Evolutionary conservation across 1,140 invertebrate species (phyloP), one percentile per base, ranked within the genome.

Genomic region (Cotesia vestalis): DNA sequence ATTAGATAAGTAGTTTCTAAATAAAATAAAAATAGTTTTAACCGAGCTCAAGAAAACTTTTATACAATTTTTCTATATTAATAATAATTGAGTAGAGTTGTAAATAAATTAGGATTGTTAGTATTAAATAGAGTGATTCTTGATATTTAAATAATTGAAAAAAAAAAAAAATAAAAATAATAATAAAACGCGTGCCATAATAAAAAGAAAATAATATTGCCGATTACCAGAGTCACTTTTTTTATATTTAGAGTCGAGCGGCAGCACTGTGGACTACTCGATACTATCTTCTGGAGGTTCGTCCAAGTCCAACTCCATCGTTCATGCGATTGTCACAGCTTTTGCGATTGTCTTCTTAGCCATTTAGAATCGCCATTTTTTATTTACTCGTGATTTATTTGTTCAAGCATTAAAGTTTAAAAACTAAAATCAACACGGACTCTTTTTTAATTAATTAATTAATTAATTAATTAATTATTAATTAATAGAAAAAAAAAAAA

Each of bases 171-270:
- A 17, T 62, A 60, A 61, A 60, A 61, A 20, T 20, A 72, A 64
- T 38, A 34, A 61, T 61, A 35, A 55, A 72, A 64, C 62, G 62
- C 62, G 62, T 64, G 62, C 12, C 14, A 64, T 51, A 6, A 64
- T 51, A 74, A 76, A 55, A 35, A 53, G n/a, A 4, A 67, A 12
- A 27, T 27, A 35, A 67, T 67, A 35, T 34, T 53, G 17, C 52
- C 66, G 73, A 79, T 73, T 77, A 79, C 77, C 40, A 46, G 78
- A 76, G 77, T 73, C 52, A 78, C 55, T 82, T 81, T 81, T 76
- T 81, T 84, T 84, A 82, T 83, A 86, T 87, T 84, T 79, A 87
- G 85, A 86, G 81, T 82, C 85, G 80, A 69, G 76, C 78, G 79
- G 77, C 81, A 75, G 35, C 78, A 76, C 77, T 78, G 73, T 80